A percentile compares a stretch with the other conserved stretches of the same genome.
Evolutionary conservation across 2,888 invertebrate genomes (phyloP).

Genomic region (Habroteleia sp.): DNA sequence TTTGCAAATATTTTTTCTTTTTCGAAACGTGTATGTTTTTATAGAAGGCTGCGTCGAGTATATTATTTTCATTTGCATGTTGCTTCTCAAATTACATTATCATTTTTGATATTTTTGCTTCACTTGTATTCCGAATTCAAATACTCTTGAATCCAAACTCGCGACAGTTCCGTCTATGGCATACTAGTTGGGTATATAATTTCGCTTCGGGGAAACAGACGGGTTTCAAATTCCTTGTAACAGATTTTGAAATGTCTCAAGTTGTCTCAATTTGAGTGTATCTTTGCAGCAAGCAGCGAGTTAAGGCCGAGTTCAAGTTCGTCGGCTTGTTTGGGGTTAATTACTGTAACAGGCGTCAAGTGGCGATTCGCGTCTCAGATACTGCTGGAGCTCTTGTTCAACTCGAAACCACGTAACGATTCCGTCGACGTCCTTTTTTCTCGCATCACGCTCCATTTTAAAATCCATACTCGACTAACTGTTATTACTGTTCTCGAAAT

Average conservation of each 20-base stretch:
- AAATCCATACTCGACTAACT: conserved; percentile 15
- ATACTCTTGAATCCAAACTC: too few relatives aligned
- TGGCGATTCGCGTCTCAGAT: conserved; percentile 68
- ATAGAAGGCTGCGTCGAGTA: too few relatives aligned
- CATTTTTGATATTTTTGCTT: too few relatives aligned
- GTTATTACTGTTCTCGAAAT: conserved; percentile 10
- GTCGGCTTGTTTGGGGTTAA: conserved; percentile 70
- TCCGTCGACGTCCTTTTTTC: conserved; percentile 19
- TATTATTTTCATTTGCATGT: too few relatives aligned
- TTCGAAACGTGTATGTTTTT: too few relatives aligned
- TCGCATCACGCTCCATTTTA: conserved; percentile 15
- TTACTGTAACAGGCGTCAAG: conserved; percentile 72
- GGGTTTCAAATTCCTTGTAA: neutral
- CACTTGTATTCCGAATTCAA: too few relatives aligned
- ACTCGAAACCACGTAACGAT: conserved; percentile 31
- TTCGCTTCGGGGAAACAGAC: too few relatives aligned
- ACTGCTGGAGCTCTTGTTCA: conserved; percentile 37
- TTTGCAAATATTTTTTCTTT: conserved; percentile 2
- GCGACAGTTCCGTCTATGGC: too few relatives aligned
- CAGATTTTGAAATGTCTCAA: conserved; percentile 3
- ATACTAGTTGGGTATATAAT: too few relatives aligned
- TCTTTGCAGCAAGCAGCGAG: conserved; percentile 57
- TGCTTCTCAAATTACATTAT: too few relatives aligned
- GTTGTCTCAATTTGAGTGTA: conserved; percentile 33
- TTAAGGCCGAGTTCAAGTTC: conserved; percentile 72